Percentiles rank a stretch among this genome's conserved stretches.
phyloP scores from a whole-genome alignment of 2,797 vertebrate species.

The Ptychadena robeensis region DNA sequence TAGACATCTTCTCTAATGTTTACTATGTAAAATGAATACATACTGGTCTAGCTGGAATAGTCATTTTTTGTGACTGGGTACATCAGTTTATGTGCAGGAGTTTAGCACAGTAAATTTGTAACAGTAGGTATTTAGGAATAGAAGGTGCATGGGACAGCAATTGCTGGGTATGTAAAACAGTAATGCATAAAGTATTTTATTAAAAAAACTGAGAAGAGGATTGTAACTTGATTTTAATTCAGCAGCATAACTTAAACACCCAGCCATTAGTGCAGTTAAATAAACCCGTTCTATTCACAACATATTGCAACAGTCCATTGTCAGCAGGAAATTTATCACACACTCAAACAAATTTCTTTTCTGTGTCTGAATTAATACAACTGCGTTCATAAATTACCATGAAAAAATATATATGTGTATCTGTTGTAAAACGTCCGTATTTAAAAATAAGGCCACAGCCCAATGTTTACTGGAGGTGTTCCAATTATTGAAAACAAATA shows the following conservation, averaged over 20 bases:
- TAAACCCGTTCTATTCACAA: constrained; percentile 41
- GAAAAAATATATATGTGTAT: constrained; percentile 35
- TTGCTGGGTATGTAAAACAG: no score
- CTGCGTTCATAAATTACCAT: not conserved
- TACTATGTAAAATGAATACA: no score
- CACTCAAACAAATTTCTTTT: not conserved
- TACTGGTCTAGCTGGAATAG: no score
- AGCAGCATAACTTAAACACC: constrained; percentile 43
- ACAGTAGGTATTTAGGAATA: no score
- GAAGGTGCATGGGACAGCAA: no score
- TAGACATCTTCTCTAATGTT: no score
- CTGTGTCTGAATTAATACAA: constrained; percentile 8
- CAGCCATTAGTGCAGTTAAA: constrained; percentile 44
- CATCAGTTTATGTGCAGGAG: no score
- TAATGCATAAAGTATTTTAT: no score
- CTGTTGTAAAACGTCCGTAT: not conserved
- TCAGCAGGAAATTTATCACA: constrained; percentile 7
- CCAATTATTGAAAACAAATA: constrained; percentile 15
- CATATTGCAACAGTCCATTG: constrained; percentile 34
- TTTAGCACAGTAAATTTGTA: no score
- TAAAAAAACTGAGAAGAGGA: no score
- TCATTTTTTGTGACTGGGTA: no score
- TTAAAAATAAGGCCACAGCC: constrained; percentile 20
- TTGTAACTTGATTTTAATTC: constrained; percentile 44
- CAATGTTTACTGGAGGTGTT: not conserved